Base-by-base conservation (phyloP, 2,113 vertebrate species). In the Alligator mississippiensis region DNA sequence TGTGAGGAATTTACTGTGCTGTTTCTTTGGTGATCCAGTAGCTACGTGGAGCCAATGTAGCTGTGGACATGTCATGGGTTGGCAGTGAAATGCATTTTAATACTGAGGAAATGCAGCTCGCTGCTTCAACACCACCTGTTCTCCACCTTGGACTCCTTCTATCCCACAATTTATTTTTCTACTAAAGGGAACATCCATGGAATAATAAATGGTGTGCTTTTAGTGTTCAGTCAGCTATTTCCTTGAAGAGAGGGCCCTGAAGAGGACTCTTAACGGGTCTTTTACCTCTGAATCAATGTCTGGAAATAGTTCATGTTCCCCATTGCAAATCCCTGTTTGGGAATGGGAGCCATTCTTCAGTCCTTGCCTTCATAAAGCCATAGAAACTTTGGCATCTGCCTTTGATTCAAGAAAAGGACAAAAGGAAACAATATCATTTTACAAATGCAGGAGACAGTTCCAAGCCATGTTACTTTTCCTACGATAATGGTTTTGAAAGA, bases 161-260 rank as follows among this genome's bases (percentile, higher is more conserved):
- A 28, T 30, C 76, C 95, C 94, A 88, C 88, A 57, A 87, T 97
- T 97, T 97, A 95, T 97, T 97, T 97, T 96, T 97, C 74, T 92
- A 85, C 77, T 87, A 0, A 59, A 21, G 77, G 95, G 92, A 94
- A 96, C 95, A 92, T 54, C 83, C 89, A 87, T 90, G 85, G 94
- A 95, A 64, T 96, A 96, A 94, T 97, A 93, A 97, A 94, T 47
- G 2, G 10, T 80, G 90, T 6, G 85, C 81, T 93, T 93, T 87
- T 68, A 84, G 60, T 14, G 27, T 91, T 2, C 34, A 60, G 89
- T 61, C 68, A 70, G 18, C 47, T 76, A 80, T 96, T 96, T 95
- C 96, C 84, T 77, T 18, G 47, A 61, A n/a, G 80, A 70, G 91
- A 95, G 82, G 84, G 76, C 64, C 64, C 80, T 94, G 86, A 77